phyloP scores from a whole-genome alignment of 1,140 invertebrate genomes.

The Aphelenchoides besseyi region DNA sequence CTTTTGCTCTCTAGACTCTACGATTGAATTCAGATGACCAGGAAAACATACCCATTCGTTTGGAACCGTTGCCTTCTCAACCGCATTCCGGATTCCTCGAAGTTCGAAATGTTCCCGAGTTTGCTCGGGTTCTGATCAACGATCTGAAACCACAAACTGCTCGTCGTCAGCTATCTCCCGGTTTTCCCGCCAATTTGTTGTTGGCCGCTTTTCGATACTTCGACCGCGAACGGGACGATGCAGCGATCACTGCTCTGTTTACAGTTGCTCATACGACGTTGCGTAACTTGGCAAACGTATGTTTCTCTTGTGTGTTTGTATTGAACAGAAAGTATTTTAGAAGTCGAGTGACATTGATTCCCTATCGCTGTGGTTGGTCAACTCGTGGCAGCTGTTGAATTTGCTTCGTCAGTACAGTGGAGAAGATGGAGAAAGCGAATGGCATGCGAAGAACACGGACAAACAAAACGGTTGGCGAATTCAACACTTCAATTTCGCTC shows the following conservation, averaged over 20 bases:
- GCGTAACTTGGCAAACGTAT: constrained; percentile 29
- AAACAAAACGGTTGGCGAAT: constrained; percentile 45
- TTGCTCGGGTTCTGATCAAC: constrained; percentile 47
- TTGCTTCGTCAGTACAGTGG: constrained; percentile 92
- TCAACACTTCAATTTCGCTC: constrained; percentile 49
- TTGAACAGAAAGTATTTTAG: constrained; percentile 29
- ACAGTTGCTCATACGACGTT: constrained; percentile 44
- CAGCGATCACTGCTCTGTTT: constrained; percentile 49
- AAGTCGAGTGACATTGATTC: constrained; percentile 70
- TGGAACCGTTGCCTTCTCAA: constrained; percentile 26
- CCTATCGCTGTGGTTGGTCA: constrained; percentile 83
- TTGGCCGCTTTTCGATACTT: constrained; percentile 49
- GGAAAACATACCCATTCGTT: no score
- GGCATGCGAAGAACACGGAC: constrained; percentile 49
- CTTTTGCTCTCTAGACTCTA: not conserved
- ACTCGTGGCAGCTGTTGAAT: constrained; percentile 80
- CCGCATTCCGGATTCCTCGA: constrained; percentile 44
- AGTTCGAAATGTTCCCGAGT: constrained; percentile 57
- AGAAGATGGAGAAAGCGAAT: constrained; percentile 68
- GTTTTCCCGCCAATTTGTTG: constrained; percentile 53
- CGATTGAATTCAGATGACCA: no score
- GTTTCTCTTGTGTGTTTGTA: constrained; percentile 13
- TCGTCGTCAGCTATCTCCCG: constrained; percentile 43
- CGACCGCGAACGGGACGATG: constrained; percentile 49
- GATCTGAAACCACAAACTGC: constrained; percentile 55